Evolutionary conservation across 2,797 vertebrate species (phyloP).

Genomic region (Chelidonichthys spinosus): DNA sequence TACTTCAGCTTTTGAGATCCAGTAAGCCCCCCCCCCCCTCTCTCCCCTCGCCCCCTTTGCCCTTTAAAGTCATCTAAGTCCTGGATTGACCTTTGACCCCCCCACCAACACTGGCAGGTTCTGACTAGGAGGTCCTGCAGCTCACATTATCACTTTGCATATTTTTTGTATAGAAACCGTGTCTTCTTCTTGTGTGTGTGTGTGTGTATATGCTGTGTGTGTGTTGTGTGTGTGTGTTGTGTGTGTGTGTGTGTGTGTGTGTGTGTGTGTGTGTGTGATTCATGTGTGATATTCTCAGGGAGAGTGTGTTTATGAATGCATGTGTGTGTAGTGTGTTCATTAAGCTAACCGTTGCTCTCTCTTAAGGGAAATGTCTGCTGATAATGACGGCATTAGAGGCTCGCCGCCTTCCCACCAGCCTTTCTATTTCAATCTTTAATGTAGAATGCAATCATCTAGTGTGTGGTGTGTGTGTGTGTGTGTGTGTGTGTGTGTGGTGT

Average conservation of each 20-base stretch:
- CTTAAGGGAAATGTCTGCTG: conserved; percentile 44
- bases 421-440: conserved; percentile 60
- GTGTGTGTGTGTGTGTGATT: neutral
- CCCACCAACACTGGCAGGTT: neutral
- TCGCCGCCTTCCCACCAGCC: conserved; percentile 42
- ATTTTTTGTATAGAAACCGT: no score
- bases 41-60: no score
- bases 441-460: conserved; percentile 53
- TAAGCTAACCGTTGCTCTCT: conserved; percentile 35
- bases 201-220: neutral
- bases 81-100: neutral
- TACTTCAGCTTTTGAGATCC: neutral
- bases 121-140: neutral
- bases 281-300: conserved; percentile 4
- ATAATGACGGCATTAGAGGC: conserved; percentile 51
- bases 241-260: neutral
- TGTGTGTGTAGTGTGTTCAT: conserved; percentile 47
- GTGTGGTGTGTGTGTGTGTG: conserved; percentile 32
- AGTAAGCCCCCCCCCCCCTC: neutral
- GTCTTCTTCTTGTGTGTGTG: neutral
- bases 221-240: neutral
- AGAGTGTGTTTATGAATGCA: conserved; percentile 41
- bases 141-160: no score
- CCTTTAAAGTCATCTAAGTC: neutral
- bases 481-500: conserved; percentile 46